Evolutionary conservation across 2,888 invertebrate species (phyloP).

Genomic region (Drosophila multiciliata): DNA sequence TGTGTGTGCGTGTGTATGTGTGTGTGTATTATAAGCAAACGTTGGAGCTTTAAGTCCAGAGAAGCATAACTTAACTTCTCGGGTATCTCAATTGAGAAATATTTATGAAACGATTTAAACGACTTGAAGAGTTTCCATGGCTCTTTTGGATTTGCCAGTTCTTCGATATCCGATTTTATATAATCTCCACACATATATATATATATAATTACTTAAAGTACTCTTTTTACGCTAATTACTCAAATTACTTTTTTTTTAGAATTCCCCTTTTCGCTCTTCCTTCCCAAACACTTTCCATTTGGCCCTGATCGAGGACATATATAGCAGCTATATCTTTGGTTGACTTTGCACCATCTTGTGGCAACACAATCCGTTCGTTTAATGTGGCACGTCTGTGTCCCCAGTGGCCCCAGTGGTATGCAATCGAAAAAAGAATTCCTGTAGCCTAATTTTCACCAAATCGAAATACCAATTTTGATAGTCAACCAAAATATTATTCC

Average conservation of each 20-base stretch:
- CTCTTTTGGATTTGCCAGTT: background rate
- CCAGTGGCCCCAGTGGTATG: conserved; percentile 24
- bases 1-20: background rate
- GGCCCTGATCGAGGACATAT: background rate
- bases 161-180: background rate
- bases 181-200: background rate
- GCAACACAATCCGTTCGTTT: conserved; percentile 25
- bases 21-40: conserved; percentile 15
- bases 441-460: conserved; percentile 18
- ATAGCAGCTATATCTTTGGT: background rate
- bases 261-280: background rate
- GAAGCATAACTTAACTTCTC: conserved; percentile 5
- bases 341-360: conserved; percentile 16
- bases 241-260: background rate
- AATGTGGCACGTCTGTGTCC: conserved; percentile 67
- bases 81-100: conserved; percentile 10
- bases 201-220: background rate
- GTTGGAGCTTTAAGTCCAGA: conserved; percentile 24
- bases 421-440: background rate
- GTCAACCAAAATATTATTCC: conserved; percentile 24
- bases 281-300: background rate
- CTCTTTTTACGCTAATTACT: background rate
- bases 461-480: conserved; percentile 22
- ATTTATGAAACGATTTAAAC: background rate
- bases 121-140: background rate